Evolutionary conservation across 2,797 vertebrate species (phyloP), one percentile per base, ranked within the genome.

Genomic region (Phrynocephalus forsythii): DNA sequence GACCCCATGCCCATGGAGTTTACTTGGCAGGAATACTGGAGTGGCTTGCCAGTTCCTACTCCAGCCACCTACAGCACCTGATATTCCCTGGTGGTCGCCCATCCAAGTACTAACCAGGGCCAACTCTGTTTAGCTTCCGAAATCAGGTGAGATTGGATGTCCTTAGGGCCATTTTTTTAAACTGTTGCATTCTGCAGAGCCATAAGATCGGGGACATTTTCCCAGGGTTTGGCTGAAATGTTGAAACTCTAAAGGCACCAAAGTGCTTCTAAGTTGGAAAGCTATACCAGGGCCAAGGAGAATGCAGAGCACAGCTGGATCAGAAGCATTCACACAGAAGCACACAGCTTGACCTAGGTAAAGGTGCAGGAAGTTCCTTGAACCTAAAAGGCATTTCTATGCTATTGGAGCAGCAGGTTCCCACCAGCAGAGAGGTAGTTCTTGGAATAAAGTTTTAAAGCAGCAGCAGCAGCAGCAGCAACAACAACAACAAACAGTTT

Each of bases 401-500:
- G 80, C 79, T 0, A 0, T 87, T 7, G 16, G 81, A 79, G 16
- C 80, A 87, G 67, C 1, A 15, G n/a, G 83, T 87, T 95, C 93
- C 83, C 91, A 91, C 82, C 89, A 89, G 89, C 79, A 30, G 78
- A 84, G n/a, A 84, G 84, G 91, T 87, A 75, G 87, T 69, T n/a
- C 4, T 1, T 1, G 1, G 6, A 2, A 2, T 38, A 30, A 24
- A 0, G 48, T 76, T 76, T 89, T 66, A 77, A 76, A 72, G 38
- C 38, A 44, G 38, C 38, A 90, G 83, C 87, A 91, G 93, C 94
- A 33, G 33, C 33, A 33, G 3, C 3, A 33, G 3, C 33, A 33
- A 33, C 33, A 33, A 33, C 33, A 33, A 33, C 33, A 33, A 33
- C 2, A 95, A 95, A 93, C 92, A 94, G 86, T 90, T 94, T 90